Percentiles rank a stretch among this genome's conserved stretches.
phyloP scores from a whole-genome alignment of 2,888 invertebrate species.

The Troides helena region DNA sequence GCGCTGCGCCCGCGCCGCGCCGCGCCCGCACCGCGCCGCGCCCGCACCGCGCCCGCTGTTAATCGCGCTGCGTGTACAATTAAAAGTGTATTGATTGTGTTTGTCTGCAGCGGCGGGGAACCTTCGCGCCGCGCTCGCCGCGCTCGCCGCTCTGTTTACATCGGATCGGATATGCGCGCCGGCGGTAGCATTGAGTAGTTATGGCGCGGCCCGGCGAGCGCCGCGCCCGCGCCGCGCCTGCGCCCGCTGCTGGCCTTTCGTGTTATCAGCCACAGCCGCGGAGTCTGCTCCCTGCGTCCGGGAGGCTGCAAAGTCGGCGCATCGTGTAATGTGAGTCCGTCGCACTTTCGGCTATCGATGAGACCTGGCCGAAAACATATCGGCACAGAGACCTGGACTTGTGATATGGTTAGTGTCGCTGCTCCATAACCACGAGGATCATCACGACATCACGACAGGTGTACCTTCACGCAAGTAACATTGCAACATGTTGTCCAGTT shows the following conservation, averaged over 20 bases:
- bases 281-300: too few relatives aligned
- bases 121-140: background rate
- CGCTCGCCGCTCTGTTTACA: conserved; percentile 18
- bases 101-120: conserved; percentile 8
- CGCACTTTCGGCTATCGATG: too few relatives aligned
- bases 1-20: conserved; percentile 6
- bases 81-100: conserved; percentile 8
- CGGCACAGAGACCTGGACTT: too few relatives aligned
- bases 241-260: background rate
- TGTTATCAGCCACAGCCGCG: too few relatives aligned
- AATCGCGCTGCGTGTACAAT: background rate
- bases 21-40: background rate
- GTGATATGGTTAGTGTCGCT: too few relatives aligned
- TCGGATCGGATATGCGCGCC: conserved; percentile 23
- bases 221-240: conserved; percentile 3
- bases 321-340: too few relatives aligned
- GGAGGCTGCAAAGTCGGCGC: too few relatives aligned
- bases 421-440: too few relatives aligned
- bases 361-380: too few relatives aligned
- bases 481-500: too few relatives aligned
- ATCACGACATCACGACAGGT: too few relatives aligned
- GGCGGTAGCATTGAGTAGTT: conserved; percentile 27
- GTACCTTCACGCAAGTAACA: too few relatives aligned
- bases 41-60: background rate
- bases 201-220: conserved; percentile 18